A percentile compares a stretch with the other conserved stretches of the same genome.
Evolutionary conservation across 2,888 invertebrate genomes (phyloP).

Genomic region (Norana najaformis): DNA sequence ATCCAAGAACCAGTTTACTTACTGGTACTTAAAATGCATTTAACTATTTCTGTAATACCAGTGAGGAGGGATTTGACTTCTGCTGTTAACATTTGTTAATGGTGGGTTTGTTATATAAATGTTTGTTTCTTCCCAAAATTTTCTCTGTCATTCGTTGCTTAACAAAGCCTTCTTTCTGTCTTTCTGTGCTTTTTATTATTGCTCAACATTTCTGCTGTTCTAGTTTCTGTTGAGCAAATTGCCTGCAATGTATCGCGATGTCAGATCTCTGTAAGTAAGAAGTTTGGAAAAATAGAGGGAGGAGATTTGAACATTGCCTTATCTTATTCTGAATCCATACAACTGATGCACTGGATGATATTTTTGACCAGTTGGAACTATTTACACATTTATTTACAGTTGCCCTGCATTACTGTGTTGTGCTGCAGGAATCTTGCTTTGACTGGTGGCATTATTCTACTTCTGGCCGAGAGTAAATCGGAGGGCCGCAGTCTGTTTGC

Average conservation of each 20-base stretch:
- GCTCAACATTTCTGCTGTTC: too few species aligned
- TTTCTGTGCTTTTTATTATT: too few species aligned
- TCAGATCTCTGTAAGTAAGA: not conserved
- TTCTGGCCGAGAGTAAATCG: constrained; percentile 91
- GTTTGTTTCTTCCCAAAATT: not conserved
- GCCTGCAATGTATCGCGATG: too few species aligned
- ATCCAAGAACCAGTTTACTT: not conserved
- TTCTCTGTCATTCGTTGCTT: too few species aligned
- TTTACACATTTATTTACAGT: not conserved
- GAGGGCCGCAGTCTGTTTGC: constrained; percentile 94
- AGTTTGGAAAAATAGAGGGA: not conserved
- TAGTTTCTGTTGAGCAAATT: too few species aligned
- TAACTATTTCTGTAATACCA: not conserved
- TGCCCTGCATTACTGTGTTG: not conserved
- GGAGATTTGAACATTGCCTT: not conserved
- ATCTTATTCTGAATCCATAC: not conserved
- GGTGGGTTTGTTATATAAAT: not conserved
- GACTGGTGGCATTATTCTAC: constrained; percentile 91
- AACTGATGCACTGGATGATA: not conserved
- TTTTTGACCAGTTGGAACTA: not conserved
- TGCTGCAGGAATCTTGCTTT: constrained; percentile 82
- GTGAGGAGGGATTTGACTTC: not conserved
- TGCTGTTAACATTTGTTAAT: not conserved
- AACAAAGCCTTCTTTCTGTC: too few species aligned
- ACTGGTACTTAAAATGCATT: not conserved